Percentiles rank a stretch among this genome's conserved stretches.
Conservation (phyloP, 1,140 invertebrate species). For the Globodera rostochiensis region DNA sequence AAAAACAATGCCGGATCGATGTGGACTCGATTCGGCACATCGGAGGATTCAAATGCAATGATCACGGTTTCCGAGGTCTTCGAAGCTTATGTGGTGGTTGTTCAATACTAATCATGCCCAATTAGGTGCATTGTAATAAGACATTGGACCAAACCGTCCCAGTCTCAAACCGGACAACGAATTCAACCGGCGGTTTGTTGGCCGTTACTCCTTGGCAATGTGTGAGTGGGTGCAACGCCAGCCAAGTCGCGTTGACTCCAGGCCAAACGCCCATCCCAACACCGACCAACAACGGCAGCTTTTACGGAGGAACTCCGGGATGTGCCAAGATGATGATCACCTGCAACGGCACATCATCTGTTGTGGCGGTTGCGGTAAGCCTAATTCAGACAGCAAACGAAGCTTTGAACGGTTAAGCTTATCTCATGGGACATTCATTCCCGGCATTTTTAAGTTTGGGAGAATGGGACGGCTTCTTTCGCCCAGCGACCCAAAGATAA, state of each 20-base stretch:
- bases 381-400: neutral
- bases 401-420: neutral
- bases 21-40: conserved; percentile 22
- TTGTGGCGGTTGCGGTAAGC: neutral
- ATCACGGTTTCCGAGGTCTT: neutral
- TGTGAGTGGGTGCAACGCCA: conserved; percentile 6
- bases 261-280: neutral
- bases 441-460: conserved; percentile 15
- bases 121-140: no score
- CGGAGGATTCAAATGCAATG: conserved; percentile 15
- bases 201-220: conserved; percentile 21
- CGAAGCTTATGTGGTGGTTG: neutral
- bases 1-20: neutral
- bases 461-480: neutral
- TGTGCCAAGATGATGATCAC: conserved; percentile 9
- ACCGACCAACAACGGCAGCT: neutral
- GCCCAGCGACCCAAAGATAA: neutral
- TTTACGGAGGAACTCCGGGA: neutral
- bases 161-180: no score
- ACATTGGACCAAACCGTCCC: no score
- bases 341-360: neutral
- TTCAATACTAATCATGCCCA: no score
- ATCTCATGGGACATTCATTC: neutral
- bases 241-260: neutral
- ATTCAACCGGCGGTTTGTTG: neutral